Evolutionary conservation across 1,140 invertebrate genomes (phyloP).

Genomic region (Matsumurasca onukii): DNA sequence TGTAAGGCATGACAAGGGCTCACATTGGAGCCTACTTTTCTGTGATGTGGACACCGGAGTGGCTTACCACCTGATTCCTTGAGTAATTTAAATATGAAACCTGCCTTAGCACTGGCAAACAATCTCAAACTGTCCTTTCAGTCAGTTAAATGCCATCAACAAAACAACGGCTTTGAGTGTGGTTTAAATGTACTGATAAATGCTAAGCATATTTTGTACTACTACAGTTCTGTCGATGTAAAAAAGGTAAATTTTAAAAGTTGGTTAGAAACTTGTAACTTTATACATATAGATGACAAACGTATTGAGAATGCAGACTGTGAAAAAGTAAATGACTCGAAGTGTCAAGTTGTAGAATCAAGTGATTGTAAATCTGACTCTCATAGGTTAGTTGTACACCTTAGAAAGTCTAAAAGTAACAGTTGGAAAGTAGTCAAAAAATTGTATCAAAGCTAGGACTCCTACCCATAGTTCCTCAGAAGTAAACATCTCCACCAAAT

Average conservation of each 20-base stretch:
- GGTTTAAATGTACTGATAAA: background rate
- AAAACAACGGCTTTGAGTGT: constrained; percentile 9
- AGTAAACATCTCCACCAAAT: too few species aligned
- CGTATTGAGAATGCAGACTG: background rate
- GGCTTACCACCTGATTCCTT: constrained; percentile 2
- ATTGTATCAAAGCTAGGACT: too few species aligned
- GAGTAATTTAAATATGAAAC: background rate
- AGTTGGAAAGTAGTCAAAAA: constrained; percentile 4
- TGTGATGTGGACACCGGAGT: background rate
- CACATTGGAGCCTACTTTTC: constrained; percentile 10
- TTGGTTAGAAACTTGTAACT: background rate
- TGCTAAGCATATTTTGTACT: background rate
- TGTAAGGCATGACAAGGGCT: constrained; percentile 8
- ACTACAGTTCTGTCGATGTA: background rate
- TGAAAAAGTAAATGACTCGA: background rate
- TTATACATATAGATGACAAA: background rate
- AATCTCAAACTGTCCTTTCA: background rate
- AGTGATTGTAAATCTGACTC: background rate
- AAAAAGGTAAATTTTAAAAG: background rate
- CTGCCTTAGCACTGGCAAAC: background rate
- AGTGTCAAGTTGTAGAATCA: background rate
- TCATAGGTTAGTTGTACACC: background rate
- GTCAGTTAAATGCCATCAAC: background rate
- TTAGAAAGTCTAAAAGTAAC: background rate
- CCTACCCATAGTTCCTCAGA: too few species aligned